These are phyloP conservation scores for Rhingia rostrata DNA, from an alignment of 2,888 invertebrate genomes.

Conservation along the genomic window DNA sequence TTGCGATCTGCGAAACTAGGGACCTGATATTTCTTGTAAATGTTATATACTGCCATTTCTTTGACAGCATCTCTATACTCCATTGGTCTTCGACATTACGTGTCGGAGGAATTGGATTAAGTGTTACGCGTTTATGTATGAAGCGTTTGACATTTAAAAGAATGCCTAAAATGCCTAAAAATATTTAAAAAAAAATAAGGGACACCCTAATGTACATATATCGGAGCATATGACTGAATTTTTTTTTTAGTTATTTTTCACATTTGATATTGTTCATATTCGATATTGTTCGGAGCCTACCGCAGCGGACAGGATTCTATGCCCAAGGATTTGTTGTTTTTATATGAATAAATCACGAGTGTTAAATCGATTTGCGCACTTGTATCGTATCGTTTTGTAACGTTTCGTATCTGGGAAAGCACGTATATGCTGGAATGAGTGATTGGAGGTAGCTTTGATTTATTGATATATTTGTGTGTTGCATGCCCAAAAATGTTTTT, in stretches of 20 bases:
- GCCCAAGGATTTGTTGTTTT: slow-evolving; percentile 19
- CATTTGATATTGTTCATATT: slow-evolving; percentile 33
- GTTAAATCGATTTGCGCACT: slow-evolving; percentile 19
- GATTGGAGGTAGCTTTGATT: slow-evolving; percentile 48
- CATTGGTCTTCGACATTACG: no score
- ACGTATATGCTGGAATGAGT: slow-evolving; percentile 43
- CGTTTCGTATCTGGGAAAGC: background rate
- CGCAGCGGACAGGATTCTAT: slow-evolving; percentile 34
- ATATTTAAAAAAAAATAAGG: no score
- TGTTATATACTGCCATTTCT: no score
- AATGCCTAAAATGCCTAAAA: no score
- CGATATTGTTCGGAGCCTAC: slow-evolving; percentile 64
- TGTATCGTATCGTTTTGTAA: background rate
- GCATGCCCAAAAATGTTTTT: background rate
- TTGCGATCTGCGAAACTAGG: no score
- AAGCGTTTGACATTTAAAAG: no score
- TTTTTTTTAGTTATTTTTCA: slow-evolving; percentile 33
- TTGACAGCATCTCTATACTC: no score
- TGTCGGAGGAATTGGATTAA: no score
- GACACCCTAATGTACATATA: no score
- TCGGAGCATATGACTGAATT: slow-evolving; percentile 21
- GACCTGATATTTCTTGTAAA: no score
- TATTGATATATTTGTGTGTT: slow-evolving; percentile 58
- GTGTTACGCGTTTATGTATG: no score
- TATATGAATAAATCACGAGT: slow-evolving; percentile 58